phyloP scores from a whole-genome alignment of 2,113 vertebrate species.

The Callorhinus ursinus region DNA sequence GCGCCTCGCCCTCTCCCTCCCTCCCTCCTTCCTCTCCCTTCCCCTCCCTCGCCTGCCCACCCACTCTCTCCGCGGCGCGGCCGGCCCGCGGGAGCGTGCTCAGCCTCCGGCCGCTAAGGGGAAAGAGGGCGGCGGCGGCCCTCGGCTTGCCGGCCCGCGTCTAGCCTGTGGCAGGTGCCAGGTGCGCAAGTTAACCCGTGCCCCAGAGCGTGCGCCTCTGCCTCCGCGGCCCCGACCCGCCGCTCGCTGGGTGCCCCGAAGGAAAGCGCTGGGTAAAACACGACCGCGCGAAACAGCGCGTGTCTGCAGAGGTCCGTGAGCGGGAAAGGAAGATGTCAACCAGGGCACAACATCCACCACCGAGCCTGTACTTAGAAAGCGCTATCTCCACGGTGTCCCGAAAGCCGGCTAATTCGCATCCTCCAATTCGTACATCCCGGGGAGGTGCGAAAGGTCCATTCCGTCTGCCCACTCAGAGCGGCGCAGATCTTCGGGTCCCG shows the following conservation, averaged over 20 bases:
- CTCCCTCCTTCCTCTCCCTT: slow-evolving; percentile 65
- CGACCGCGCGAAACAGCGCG: not conserved
- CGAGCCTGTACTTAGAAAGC: not conserved
- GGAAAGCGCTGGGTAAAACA: not conserved
- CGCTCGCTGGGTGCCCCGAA: not conserved
- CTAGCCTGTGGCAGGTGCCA: slow-evolving; percentile 69
- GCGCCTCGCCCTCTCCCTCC: slow-evolving; percentile 77
- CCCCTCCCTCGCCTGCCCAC: slow-evolving; percentile 75
- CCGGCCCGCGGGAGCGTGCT: slow-evolving; percentile 63
- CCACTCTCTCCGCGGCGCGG: slow-evolving; percentile 70
- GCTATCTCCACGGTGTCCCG: not conserved
- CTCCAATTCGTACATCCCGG: not conserved
- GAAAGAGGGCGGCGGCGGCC: not conserved
- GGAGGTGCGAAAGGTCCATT: not conserved
- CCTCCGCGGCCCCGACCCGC: not conserved
- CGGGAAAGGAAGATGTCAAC: not conserved
- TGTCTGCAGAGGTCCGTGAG: not conserved
- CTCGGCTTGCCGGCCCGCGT: not conserved
- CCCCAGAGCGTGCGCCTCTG: not conserved
- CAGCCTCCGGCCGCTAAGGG: not conserved
- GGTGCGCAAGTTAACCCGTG: slow-evolving; percentile 58
- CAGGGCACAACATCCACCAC: not conserved
- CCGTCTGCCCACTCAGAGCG: not conserved
- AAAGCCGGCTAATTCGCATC: not conserved
- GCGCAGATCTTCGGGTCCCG: not conserved